phyloP scores from a whole-genome alignment of 2,113 vertebrate species.

The Ptychochromis oligacanthus region DNA sequence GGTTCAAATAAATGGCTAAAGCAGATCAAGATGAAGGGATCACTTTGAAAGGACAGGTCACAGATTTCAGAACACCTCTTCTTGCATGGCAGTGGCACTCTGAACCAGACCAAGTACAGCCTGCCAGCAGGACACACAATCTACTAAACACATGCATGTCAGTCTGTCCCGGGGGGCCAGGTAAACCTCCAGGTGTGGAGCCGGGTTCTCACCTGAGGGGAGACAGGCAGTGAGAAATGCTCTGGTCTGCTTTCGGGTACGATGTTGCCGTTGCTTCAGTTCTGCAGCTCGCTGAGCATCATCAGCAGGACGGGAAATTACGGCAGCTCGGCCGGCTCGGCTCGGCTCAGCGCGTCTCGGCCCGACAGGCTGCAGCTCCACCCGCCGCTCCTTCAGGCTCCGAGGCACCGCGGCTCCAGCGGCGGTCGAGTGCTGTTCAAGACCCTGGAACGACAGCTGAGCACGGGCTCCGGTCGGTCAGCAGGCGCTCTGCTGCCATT shows the following conservation, averaged over 20 bases:
- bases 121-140: neutral
- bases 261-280: slow-evolving; percentile 41
- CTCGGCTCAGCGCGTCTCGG: slow-evolving; percentile 7
- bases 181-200: slow-evolving; percentile 38
- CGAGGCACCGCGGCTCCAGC: slow-evolving; percentile 46
- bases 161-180: neutral
- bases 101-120: neutral
- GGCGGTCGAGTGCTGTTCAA: slow-evolving; percentile 41
- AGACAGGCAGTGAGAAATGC: neutral
- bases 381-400: slow-evolving; percentile 54
- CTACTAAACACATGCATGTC: neutral
- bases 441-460: slow-evolving; percentile 38
- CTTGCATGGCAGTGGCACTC: neutral
- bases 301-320: neutral
- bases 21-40: neutral
- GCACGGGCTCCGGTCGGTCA: slow-evolving; percentile 41
- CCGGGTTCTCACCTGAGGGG: slow-evolving; percentile 57
- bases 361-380: slow-evolving; percentile 58
- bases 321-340: slow-evolving; percentile 3
- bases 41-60: neutral
- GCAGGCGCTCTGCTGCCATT: slow-evolving; percentile 57
- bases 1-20: neutral
- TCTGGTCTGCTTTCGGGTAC: slow-evolving; percentile 32
- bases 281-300: slow-evolving; percentile 43
- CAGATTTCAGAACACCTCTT: neutral